Base-by-base conservation (phyloP, 2,797 vertebrate species). In the Leptoclinus maculatus region DNA sequence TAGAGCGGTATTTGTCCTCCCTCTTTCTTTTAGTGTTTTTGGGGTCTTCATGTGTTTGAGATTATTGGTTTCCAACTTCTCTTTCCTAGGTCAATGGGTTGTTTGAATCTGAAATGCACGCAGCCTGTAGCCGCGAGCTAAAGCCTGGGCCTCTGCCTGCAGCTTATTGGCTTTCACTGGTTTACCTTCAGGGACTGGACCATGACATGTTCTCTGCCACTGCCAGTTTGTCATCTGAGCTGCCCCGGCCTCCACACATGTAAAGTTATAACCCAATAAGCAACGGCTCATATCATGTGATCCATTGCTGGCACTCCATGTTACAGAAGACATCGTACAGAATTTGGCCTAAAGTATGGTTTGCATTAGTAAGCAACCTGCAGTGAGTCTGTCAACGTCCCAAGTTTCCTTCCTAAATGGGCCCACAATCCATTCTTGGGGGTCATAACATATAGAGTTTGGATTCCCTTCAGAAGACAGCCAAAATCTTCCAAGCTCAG, bases 181-280 rank as follows among this genome's bases (percentile, higher is more conserved):
- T 45, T 70, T 49, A 54, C 38, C 68, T 77, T 67, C 14, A 67
- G 38, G 57, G 38, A 53, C 34, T 38, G 38, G 57, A 79, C 68
- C 70, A 41, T 63, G 69, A 71, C 51, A 63, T 59, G 51, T 66
- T 78, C 23, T 39, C 73, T 63, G 25, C 45, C 71, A 32, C n/a
- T 19, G 25, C 47, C 27, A 58, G 65, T 75, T 68, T 76, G 60
- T 71, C 57, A 74, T 70, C n/a, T 43, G 74, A 76, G 62, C 71
- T 36, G 8, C n/a, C 16, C 25, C 0, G 3, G 49, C 58, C 43
- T 62, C 17, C 51, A 41, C 27, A 36, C 51, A 6, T 53, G 54
- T 68, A 58, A 23, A 65, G 32, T 27, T 60, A 58, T 43, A 75
- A 66, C 59, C 65, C 66, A 19, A 75, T 66, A 43, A 62, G 56